A percentile compares a stretch with the other conserved stretches of the same genome.
phyloP scores from a whole-genome alignment of 2,888 invertebrate species.

The Macaria liturata region DNA sequence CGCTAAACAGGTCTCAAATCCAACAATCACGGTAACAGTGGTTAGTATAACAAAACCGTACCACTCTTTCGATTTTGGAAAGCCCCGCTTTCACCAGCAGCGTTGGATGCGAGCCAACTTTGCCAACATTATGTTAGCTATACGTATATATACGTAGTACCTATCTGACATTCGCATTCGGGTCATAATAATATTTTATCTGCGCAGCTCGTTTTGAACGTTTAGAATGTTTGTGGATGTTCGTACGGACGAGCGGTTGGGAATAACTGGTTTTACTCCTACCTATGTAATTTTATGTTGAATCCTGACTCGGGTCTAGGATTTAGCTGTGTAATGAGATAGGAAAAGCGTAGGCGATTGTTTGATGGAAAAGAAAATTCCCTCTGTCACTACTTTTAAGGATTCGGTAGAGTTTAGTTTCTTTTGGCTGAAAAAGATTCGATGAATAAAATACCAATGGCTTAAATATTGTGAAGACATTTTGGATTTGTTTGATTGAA shows the following conservation, averaged over 20 bases:
- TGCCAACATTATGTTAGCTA: conserved; percentile 46
- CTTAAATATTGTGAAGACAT: no score
- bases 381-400: no score
- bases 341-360: conserved; percentile 7
- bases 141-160: conserved; percentile 26
- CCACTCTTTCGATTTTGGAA: conserved; percentile 51
- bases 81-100: conserved; percentile 31
- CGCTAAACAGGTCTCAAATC: no score
- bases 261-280: conserved; percentile 15
- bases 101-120: conserved; percentile 56
- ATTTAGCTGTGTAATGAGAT: conserved; percentile 17
- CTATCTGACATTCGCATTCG: conserved; percentile 55
- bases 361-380: conserved; percentile 1
- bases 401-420: no score
- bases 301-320: conserved; percentile 14
- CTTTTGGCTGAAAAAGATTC: no score
- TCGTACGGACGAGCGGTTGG: conserved; percentile 21
- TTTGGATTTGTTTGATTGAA: no score
- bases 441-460: no score
- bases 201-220: conserved; percentile 39
- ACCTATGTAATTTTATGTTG: conserved; percentile 14
- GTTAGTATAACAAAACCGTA: conserved; percentile 1
- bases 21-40: no score
- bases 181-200: conserved; percentile 66
- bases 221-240: conserved; percentile 35